These are phyloP conservation scores for Hydra vulgaris DNA, from an alignment of 30 jellyfish, hydroid and myxozoan species.

Conservation along the genomic window DNA sequence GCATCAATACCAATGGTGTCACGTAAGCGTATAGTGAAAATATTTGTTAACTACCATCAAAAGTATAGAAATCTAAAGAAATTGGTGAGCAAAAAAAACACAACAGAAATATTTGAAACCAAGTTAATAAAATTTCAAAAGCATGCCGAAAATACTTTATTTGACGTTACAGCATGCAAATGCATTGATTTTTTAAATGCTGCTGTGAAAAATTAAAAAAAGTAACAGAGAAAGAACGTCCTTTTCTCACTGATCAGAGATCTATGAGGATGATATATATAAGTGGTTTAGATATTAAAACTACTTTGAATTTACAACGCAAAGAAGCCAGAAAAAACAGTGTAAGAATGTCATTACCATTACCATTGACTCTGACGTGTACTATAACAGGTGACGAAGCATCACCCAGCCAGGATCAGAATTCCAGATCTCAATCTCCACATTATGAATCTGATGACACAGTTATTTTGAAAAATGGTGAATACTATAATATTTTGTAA, in stretches of 20 bases:
- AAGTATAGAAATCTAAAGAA: too few relatives aligned
- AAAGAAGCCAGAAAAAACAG: neutral
- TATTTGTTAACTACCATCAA: too few relatives aligned
- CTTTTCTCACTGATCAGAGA: neutral
- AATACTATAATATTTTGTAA: too few relatives aligned
- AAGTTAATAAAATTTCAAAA: too few relatives aligned
- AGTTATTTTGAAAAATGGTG: neutral
- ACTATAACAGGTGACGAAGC: neutral
- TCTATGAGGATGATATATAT: neutral
- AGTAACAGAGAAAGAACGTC: neutral
- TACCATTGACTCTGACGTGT: neutral
- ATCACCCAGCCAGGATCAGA: neutral
- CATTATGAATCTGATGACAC: neutral
- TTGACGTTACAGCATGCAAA: too few relatives aligned
- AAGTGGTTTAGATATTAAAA: neutral
- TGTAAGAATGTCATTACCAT: neutral
- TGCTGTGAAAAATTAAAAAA: neutral
- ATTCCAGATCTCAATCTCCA: neutral
- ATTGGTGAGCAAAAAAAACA: too few relatives aligned
- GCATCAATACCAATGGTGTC: too few relatives aligned
- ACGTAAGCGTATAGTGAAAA: too few relatives aligned
- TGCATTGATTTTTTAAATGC: too few relatives aligned
- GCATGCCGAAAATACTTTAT: too few relatives aligned
- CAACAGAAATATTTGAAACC: too few relatives aligned
- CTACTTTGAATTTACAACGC: neutral